Conservation (phyloP, 2,113 vertebrate species). For the Thalassarche chlororhynchos region DNA sequence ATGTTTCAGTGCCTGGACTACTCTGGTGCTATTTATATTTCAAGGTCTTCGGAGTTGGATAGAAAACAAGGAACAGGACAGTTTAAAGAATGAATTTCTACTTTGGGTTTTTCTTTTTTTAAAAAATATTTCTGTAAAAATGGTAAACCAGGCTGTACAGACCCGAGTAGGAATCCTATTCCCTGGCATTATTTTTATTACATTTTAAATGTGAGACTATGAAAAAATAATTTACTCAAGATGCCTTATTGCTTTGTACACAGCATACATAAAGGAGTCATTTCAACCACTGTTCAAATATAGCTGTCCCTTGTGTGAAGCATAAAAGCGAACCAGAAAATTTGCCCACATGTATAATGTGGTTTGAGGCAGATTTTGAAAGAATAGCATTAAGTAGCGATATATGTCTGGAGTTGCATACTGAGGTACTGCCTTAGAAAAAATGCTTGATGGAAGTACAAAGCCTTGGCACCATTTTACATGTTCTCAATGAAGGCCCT, state of each 20-base stretch:
- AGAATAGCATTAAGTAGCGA: neutral
- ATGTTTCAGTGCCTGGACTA: neutral
- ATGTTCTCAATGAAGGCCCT: neutral
- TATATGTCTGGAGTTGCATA: neutral
- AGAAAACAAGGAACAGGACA: neutral
- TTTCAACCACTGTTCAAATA: neutral
- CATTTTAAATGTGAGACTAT: neutral
- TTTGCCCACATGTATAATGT: rapidly evolving
- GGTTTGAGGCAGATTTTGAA: neutral
- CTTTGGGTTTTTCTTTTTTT: neutral
- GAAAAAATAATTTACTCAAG: neutral
- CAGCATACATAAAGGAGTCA: neutral
- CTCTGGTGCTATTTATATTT: neutral
- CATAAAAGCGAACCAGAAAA: neutral
- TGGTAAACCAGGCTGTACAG: neutral
- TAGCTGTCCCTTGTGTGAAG: neutral
- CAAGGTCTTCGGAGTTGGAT: neutral
- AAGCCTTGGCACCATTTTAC: neutral
- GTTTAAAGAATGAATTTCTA: neutral
- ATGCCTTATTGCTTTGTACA: neutral
- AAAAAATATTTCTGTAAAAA: neutral
- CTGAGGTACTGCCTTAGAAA: neutral
- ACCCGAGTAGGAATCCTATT: neutral
- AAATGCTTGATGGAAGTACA: neutral
- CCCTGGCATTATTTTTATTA: neutral